Evolutionary conservation across 2,797 vertebrate genomes (phyloP), one percentile per base, ranked within the genome.

Genomic region (Buphagus erythrorhynchus): DNA sequence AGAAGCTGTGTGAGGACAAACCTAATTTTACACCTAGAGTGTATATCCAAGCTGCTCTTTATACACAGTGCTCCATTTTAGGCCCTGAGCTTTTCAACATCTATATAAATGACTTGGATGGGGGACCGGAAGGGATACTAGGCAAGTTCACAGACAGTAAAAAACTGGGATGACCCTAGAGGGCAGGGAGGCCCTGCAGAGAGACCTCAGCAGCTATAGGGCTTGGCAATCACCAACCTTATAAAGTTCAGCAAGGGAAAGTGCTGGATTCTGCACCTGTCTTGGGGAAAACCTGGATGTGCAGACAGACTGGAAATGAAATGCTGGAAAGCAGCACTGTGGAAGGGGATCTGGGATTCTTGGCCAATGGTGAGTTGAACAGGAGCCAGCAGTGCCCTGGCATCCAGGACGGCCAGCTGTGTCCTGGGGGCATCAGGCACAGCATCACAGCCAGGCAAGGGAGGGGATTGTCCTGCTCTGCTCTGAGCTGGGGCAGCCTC

Each of bases 321-420:
- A 33, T 10, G 28, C 13, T 68, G 46, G 29, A 61, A 29, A 46
- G 16, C 16, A 68, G 29, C 61, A 25, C 26, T 78, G 16, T 54
- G 26, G 49, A 31, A 36, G 36, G 49, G 10, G 21, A 45, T 45
- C 48, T 65, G 13, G 15, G 24, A 26, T 6, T 59, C 38, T 31
- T 67, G 24, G 33, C 29, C 4, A 4, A 0, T 38, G 28, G 16
- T 6, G 25, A 38, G 18, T 4, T 43, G 45, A 22, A 22, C 8
- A 3, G 13, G 38, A n/a, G 3, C 1, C 45, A 59, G n/a, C 61
- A 58, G 69, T 16, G 61, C 26, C 36, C 61, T 43, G 43, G 51
- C 51, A 66, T 18, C 26, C 61, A 75, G 38, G 29, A 67, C 45
- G 22, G 38, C 2, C 28, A 38, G 0, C 0, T 0, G 0, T 59